Evolutionary conservation across 2,113 vertebrate genomes (phyloP), one percentile per base, ranked within the genome.

Genomic region (Ptilorrhoa leucosticta): DNA sequence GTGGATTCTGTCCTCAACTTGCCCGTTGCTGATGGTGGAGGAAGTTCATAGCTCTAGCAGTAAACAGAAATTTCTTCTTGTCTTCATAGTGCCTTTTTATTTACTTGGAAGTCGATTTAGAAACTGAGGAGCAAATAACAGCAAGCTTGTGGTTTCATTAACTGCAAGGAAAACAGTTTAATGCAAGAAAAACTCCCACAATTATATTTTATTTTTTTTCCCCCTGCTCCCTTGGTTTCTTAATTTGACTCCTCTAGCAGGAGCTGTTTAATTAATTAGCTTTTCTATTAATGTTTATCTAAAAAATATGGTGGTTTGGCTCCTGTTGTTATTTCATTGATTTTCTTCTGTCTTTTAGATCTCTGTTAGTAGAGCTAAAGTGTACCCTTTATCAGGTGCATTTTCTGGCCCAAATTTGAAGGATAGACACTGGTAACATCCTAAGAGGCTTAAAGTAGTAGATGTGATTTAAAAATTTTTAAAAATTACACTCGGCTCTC

Each of bases 61-160:
- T 33, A 83, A 64, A 63, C 79, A 83, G 44, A 86, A 69, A 70
- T 93, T 66, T 79, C 24, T 58, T 64, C 78, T 42, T 78, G 37
- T 57, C 45, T 94, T 94, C 42, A 7, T 57, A 44, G 56, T 42
- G 60, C 40, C 33, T 86, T 70, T 89, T 88, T 86, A 47, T 91
- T 85, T 87, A 68, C 61, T 94, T 90, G 77, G 33, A 56, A 81
- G 50, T 60, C 35, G 13, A 75, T 94, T 83, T 86, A 78, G 85
- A 71, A 66, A n/a, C 47, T 48, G 53, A 68, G 81, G 64, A 66
- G n/a, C 37, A 90, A 81, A 30, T 73, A 94, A 51, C 37, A 92
- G 68, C 39, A 44, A 92, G 64, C 47, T 73, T 86, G 39, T 66
- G 66, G 71, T 88, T 95, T 92, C 47, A 64, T 65, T 85, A 77